Evolutionary conservation across 2,888 invertebrate genomes (phyloP), one percentile per base, ranked within the genome.

Genomic region (Plebejus melissa): DNA sequence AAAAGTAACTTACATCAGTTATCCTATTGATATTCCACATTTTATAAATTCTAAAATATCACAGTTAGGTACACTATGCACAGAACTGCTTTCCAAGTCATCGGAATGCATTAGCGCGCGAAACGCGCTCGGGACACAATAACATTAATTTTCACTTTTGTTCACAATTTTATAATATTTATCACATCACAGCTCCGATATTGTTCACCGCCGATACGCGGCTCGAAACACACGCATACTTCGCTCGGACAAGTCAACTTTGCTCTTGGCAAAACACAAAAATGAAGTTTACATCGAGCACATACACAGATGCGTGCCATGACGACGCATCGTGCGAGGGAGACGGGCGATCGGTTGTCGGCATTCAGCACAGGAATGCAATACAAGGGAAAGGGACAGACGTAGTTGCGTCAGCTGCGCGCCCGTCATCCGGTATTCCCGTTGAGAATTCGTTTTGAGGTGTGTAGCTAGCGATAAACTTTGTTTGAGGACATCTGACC

Each of bases 391-490:
- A 80, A 79, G 86, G 83, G 90, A 90, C 76, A 78, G 78, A 32
- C 83, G 81, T 84, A 83, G 81, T 83, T 85, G 81, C 80, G 80
- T 80, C 75, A 75, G 76, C 79, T 81, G 81, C 79, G 77, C 80
- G 80, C 79, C 81, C 75, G 79, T 86, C 88, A 88, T 91, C 91
- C 89, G 91, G 91, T 88, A 90, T 91, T 90, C 89, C 90, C 87
- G 89, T 90, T 82, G 84, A 87, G 88, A 88, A 80, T 88, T 87
- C 86, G 82, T 83, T 79, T 82, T 85, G 86, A 86, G 85, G 87
- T 88, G 81, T 80, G 82, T 79, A 80, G 85, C 85, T 86, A 86
- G 79, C 82, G 77, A 74, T 78, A 76, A 74, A 54, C 69, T 75
- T 50, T 69, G 69, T 54, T 50, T 74, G 50, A 71, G 71, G 71